Conservation (phyloP, 2,888 invertebrate species). For the Xanthia togata region DNA sequence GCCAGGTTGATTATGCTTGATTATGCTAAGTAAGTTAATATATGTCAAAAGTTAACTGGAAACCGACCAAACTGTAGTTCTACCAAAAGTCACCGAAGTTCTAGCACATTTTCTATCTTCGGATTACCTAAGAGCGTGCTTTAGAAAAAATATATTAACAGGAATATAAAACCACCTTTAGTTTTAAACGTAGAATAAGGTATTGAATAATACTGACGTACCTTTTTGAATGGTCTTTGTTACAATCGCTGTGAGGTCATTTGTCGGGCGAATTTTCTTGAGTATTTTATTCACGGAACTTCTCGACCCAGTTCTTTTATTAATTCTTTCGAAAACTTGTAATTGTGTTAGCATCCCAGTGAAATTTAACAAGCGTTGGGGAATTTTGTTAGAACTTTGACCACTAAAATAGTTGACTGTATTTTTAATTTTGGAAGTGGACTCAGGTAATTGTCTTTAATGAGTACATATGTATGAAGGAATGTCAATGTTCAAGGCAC, state of each 20-base stretch:
- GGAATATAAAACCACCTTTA: not conserved
- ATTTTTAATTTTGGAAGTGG: conserved; percentile 7
- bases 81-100: not conserved
- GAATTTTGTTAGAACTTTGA: conserved; percentile 13
- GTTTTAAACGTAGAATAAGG: conserved; percentile 11
- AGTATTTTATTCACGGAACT: conserved; percentile 17
- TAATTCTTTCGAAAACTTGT: not conserved
- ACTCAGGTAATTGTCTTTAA: not conserved
- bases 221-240: conserved; percentile 13
- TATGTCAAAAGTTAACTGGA: not conserved
- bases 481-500: conserved; percentile 2
- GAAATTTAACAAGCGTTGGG: conserved; percentile 7
- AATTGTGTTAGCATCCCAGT: conserved; percentile 6
- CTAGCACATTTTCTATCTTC: not conserved
- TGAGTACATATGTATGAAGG: not conserved
- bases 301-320: conserved; percentile 28
- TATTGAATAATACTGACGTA: conserved; percentile 9
- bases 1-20: too few relatives aligned
- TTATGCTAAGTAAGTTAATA: not conserved
- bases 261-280: conserved; percentile 10
- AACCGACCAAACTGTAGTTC: not conserved
- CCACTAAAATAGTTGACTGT: conserved; percentile 22
- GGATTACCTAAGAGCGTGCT: not conserved
- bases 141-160: not conserved
- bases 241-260: conserved; percentile 19